A percentile compares a stretch with the other conserved stretches of the same genome.
Conservation (phyloP, 2,113 vertebrate genomes). For the Phalacrocorax brasilianus region DNA sequence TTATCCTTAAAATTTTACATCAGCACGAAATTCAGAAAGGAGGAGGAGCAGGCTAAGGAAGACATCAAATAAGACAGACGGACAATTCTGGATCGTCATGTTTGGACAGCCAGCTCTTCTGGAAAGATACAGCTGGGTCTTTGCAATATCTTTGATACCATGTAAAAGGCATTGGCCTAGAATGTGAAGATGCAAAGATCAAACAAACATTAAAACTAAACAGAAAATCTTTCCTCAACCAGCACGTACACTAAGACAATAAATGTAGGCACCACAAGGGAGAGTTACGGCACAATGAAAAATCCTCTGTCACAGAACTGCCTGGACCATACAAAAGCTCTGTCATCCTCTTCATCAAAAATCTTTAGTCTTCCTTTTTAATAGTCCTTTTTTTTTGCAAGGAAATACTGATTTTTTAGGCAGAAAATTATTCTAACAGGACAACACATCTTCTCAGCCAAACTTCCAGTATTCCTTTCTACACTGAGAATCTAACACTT, state of each 20-base stretch:
- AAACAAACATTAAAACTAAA: background rate
- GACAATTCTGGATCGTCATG: background rate
- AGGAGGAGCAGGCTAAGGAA: background rate
- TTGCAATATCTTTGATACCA: background rate
- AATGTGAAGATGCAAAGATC: background rate
- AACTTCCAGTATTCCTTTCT: background rate
- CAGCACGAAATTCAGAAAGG: background rate
- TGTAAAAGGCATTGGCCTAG: background rate
- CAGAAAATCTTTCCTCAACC: background rate
- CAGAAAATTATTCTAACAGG: background rate
- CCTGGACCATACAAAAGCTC: background rate
- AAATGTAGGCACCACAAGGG: background rate
- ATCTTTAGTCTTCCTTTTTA: background rate
- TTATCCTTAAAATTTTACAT: background rate
- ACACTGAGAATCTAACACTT: background rate
- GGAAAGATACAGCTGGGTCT: background rate
- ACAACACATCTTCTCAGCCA: background rate
- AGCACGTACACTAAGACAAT: background rate
- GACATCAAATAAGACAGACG: background rate
- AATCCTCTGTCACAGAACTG: background rate
- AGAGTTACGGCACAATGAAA: background rate
- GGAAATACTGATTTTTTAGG: background rate
- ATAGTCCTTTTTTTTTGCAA: background rate
- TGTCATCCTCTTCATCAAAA: background rate
- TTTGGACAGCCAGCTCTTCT: background rate